phyloP scores from a whole-genome alignment of 2,888 invertebrate species.

The Pogonocherus hispidulus region DNA sequence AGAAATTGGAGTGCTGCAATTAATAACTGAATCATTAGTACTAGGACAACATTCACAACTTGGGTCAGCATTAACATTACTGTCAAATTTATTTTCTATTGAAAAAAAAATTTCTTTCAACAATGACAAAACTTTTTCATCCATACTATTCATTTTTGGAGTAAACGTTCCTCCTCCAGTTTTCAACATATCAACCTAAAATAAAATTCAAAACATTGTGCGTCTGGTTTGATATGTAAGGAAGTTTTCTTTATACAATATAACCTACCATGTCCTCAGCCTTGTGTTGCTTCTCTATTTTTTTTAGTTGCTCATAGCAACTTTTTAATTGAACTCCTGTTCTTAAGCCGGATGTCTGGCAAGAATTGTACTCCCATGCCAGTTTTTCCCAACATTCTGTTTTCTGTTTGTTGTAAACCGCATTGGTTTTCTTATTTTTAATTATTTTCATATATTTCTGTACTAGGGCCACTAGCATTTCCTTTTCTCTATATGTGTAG shows the following conservation, averaged over 20 bases:
- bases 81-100: not conserved
- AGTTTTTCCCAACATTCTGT: not conserved
- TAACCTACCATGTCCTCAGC: not conserved
- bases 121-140: no score
- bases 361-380: not conserved
- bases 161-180: not conserved
- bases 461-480: not conserved
- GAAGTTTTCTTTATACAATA: not conserved
- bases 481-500: no score
- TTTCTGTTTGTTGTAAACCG: not conserved
- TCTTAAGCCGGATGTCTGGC: not conserved
- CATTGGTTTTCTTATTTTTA: conserved; percentile 1
- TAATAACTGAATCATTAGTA: no score
- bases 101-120: no score
- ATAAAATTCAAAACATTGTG: not conserved
- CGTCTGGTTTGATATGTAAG: no score
- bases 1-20: no score
- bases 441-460: no score
- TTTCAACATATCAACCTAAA: not conserved
- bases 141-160: no score
- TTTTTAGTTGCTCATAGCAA: not conserved
- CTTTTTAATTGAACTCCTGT: not conserved
- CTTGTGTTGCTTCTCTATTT: not conserved
- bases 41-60: no score
- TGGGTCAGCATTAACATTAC: not conserved